Evolutionary conservation across 2,113 vertebrate species (phyloP).

Genomic region (Takifugu flavidus): DNA sequence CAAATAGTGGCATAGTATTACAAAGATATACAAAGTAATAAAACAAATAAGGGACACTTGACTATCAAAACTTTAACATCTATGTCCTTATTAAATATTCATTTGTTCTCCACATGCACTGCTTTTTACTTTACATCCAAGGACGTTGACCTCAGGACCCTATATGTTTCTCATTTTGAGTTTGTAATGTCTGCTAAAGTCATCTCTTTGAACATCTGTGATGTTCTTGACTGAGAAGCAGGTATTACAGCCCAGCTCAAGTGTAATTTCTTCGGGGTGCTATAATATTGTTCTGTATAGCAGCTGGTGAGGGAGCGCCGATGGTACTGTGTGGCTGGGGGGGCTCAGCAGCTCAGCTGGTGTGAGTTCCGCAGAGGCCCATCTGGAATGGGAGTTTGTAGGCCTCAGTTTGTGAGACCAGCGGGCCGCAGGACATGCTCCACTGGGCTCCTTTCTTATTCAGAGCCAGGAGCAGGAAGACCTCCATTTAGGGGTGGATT

Average conservation of each 20-base stretch:
- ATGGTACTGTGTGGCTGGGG: conserved; percentile 53
- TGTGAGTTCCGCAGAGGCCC: conserved; percentile 58
- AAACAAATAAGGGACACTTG: no score
- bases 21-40: no score
- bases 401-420: conserved; percentile 35
- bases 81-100: no score
- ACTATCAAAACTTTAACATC: no score
- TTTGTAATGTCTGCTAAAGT: conserved; percentile 53
- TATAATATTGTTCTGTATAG: conserved; percentile 50
- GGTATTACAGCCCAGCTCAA: conserved; percentile 45
- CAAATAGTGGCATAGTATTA: no score
- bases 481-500: conserved; percentile 69
- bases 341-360: conserved; percentile 52
- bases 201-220: conserved; percentile 55
- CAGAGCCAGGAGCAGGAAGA: conserved; percentile 45
- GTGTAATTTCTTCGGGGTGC: conserved; percentile 48
- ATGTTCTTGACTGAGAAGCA: conserved; percentile 44
- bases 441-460: conserved; percentile 66
- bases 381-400: conserved; percentile 64
- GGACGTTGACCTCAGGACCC: conserved; percentile 41
- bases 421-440: conserved; percentile 58
- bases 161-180: conserved; percentile 52
- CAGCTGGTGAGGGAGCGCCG: conserved; percentile 60
- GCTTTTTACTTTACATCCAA: conserved; percentile 20
- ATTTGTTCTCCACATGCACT: not conserved